These are phyloP conservation scores for Scaptomyza montana DNA, from an alignment of 1,140 invertebrate species.

Conservation along the genomic window DNA sequence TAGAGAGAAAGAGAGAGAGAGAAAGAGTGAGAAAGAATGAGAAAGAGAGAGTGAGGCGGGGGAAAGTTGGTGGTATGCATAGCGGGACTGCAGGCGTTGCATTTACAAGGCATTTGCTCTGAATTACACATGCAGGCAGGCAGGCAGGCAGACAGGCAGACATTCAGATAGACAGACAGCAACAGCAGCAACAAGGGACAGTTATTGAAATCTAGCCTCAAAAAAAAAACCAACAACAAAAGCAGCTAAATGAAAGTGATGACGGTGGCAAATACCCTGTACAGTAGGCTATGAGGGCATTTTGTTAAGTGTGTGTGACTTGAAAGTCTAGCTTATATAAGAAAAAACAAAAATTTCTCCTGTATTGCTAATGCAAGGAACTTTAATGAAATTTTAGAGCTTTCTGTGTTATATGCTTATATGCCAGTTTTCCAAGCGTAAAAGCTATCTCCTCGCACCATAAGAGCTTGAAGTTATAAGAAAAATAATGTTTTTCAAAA, in stretches of 20 bases:
- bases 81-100: constrained; percentile 16
- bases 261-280: not conserved
- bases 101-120: constrained; percentile 49
- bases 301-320: too few relatives aligned
- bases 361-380: too few relatives aligned
- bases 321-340: too few relatives aligned
- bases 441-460: too few relatives aligned
- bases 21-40: too few relatives aligned
- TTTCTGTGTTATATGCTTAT: too few relatives aligned
- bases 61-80: not conserved
- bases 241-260: not conserved
- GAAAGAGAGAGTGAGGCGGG: not conserved
- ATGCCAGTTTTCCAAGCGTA: too few relatives aligned
- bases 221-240: not conserved
- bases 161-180: constrained; percentile 9
- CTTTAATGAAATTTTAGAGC: too few relatives aligned
- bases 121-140: constrained; percentile 36
- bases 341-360: too few relatives aligned
- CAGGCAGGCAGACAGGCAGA: not conserved
- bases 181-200: constrained; percentile 15
- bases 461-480: too few relatives aligned
- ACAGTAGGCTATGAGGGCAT: too few relatives aligned
- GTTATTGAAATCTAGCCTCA: constrained; percentile 20
- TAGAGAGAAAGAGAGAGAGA: not conserved
- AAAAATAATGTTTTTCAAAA: too few relatives aligned